phyloP scores from a whole-genome alignment of 2,113 vertebrate genomes.

The Scortum barcoo region DNA sequence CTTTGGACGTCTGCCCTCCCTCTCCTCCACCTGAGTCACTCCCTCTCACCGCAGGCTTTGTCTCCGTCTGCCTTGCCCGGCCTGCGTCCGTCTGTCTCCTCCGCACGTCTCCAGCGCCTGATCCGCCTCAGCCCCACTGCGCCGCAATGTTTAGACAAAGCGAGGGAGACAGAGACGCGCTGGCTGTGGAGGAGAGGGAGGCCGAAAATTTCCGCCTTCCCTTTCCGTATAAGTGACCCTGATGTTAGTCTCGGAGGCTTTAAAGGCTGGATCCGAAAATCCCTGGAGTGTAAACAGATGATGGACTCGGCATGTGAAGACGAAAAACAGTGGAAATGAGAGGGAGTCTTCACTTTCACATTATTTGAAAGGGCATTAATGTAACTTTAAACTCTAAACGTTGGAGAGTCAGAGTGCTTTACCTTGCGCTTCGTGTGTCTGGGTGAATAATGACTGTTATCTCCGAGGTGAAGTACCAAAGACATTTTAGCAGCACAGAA shows the following conservation, averaged over 20 bases:
- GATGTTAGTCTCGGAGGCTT: conserved; percentile 54
- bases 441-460: no score
- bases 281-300: conserved; percentile 45
- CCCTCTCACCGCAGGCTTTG: conserved; percentile 60
- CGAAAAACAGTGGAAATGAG: conserved; percentile 19
- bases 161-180: conserved; percentile 47
- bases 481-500: no score
- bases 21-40: conserved; percentile 67
- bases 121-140: conserved; percentile 28
- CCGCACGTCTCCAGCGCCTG: conserved; percentile 45
- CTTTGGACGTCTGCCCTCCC: conserved; percentile 31
- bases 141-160: conserved; percentile 70
- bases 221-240: conserved; percentile 24
- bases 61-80: conserved; percentile 46
- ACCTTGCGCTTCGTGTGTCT: no score
- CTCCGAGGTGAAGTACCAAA: no score
- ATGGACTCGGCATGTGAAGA: conserved; percentile 22
- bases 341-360: not conserved
- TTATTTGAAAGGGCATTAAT: not conserved
- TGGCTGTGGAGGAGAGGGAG: conserved; percentile 43
- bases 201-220: conserved; percentile 43
- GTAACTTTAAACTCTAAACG: conserved; percentile 16
- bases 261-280: conserved; percentile 43
- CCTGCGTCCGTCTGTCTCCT: conserved; percentile 57
- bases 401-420: no score